Conservation (phyloP, 2,113 vertebrate genomes). For the Gasterosteus nipponicus region DNA sequence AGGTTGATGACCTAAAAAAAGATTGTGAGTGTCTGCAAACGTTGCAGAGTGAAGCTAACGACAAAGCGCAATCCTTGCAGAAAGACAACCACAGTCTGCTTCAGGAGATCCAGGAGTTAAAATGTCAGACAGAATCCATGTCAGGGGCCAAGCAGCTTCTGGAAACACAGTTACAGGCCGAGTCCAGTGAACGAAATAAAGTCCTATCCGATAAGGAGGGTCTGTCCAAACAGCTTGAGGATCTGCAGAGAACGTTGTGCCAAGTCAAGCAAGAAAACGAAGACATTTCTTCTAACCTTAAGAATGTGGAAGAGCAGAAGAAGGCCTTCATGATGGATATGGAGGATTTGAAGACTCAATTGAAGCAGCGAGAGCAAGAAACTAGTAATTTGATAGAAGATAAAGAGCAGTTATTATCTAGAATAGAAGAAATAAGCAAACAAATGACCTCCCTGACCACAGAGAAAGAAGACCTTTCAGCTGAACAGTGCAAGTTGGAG, state of each 20-base stretch:
- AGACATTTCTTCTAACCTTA: conserved; percentile 77
- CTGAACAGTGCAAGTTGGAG: conserved; percentile 65
- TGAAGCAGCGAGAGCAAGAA: conserved; percentile 76
- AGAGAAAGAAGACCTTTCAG: conserved; percentile 80
- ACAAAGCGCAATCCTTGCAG: conserved; percentile 62
- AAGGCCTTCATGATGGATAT: conserved; percentile 76
- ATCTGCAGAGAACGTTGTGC: conserved; percentile 73
- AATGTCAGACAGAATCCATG: conserved; percentile 74
- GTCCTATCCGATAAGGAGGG: conserved; percentile 68
- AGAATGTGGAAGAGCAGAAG: conserved; percentile 81
- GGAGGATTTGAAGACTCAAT: conserved; percentile 67
- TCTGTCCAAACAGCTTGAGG: conserved; percentile 75
- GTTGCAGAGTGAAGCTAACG: conserved; percentile 70
- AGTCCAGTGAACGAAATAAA: conserved; percentile 75
- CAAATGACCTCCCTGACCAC: conserved; percentile 71
- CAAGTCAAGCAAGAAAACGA: conserved; percentile 77
- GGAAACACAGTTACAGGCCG: conserved; percentile 72
- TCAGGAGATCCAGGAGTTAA: conserved; percentile 66
- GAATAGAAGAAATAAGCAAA: conserved; percentile 72
- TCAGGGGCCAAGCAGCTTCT: conserved; percentile 76
- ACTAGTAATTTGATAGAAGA: conserved; percentile 73
- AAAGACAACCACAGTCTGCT: conserved; percentile 70
- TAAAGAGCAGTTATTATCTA: conserved; percentile 69
- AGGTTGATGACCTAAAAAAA: conserved; percentile 75
- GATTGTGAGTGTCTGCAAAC: conserved; percentile 71